phyloP scores from a whole-genome alignment of 2,797 vertebrate species.

The Microtus californicus region DNA sequence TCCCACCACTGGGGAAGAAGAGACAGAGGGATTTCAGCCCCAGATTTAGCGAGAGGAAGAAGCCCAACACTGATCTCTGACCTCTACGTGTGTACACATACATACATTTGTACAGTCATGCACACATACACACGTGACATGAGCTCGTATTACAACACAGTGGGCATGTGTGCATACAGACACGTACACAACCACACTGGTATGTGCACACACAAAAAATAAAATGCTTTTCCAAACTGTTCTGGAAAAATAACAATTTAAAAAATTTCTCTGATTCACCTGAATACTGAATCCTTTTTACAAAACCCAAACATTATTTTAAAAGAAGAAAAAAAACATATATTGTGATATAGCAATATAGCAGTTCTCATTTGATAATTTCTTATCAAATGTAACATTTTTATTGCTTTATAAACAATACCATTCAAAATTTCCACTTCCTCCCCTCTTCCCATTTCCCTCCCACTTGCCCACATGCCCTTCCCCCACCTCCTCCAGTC shows the following conservation, averaged over 20 bases:
- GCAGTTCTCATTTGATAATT: conserved; percentile 19
- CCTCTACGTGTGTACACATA: neutral
- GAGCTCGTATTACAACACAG: neutral
- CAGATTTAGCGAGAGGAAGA: neutral
- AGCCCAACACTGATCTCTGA: neutral
- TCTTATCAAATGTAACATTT: conserved; percentile 49
- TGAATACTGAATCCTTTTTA: conserved; percentile 27
- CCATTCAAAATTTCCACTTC: too few species aligned
- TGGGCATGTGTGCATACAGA: too few species aligned
- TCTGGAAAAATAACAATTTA: conserved; percentile 37
- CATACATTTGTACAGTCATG: neutral
- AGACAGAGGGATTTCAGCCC: neutral
- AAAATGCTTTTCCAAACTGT: neutral
- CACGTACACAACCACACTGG: neutral
- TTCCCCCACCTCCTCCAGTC: too few species aligned
- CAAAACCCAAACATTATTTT: neutral
- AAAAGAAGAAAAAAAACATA: neutral
- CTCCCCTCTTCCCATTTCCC: too few species aligned
- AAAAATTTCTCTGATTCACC: conserved; percentile 47
- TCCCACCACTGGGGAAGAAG: neutral
- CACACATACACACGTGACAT: neutral
- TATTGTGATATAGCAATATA: neutral
- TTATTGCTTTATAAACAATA: neutral
- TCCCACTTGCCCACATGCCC: too few species aligned
- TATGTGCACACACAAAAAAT: neutral